Percentiles rank a stretch among this genome's conserved stretches.
Evolutionary conservation across 2,888 invertebrate species (phyloP).

Genomic region (Ophonus ardosiacus): DNA sequence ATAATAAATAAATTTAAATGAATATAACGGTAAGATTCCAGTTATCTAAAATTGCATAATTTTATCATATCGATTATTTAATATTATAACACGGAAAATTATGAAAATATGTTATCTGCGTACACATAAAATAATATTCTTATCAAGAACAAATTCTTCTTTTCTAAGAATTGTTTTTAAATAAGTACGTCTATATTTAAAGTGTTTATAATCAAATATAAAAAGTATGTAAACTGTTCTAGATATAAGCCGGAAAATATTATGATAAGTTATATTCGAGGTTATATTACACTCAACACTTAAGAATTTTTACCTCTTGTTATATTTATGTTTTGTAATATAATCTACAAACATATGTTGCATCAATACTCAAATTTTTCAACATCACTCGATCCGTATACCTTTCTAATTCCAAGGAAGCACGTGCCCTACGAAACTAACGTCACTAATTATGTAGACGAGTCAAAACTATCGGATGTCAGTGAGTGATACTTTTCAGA

Average conservation of each 20-base stretch:
- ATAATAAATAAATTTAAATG: too few relatives aligned
- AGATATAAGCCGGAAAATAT: background rate
- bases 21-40: too few relatives aligned
- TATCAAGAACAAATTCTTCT: background rate
- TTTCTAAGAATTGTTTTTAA: constrained; percentile 13
- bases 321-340: background rate
- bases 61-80: background rate
- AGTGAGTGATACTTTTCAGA: constrained; percentile 33
- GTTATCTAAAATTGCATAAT: background rate
- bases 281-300: background rate
- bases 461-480: background rate
- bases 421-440: constrained; percentile 4
- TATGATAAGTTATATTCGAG: background rate
- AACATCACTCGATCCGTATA: background rate
- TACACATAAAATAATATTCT: background rate
- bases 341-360: background rate
- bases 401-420: background rate
- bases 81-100: background rate
- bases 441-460: background rate
- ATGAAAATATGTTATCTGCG: background rate
- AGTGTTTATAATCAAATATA: constrained; percentile 9
- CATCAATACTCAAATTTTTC: background rate
- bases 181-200: constrained; percentile 11
- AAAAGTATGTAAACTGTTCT: constrained; percentile 10
- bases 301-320: background rate